These are phyloP conservation scores for Discoglossus pictus DNA, from an alignment of 2,797 vertebrate species.

Conservation along the genomic window DNA sequence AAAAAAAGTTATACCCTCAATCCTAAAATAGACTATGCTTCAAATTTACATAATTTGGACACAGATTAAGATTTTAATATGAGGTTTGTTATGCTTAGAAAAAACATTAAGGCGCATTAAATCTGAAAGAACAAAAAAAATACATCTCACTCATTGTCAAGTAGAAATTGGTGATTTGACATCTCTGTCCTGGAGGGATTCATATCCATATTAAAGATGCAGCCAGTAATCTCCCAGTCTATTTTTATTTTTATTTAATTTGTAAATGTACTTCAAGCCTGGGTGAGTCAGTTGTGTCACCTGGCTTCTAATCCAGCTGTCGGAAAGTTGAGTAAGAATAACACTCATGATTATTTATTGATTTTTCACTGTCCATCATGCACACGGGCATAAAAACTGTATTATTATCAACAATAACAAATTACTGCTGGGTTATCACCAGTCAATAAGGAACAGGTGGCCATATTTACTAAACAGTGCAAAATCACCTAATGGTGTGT, in stretches of 20 bases:
- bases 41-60: too few relatives aligned
- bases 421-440: too few relatives aligned
- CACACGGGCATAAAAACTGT: background rate
- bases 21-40: too few relatives aligned
- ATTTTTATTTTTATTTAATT: conserved; percentile 39
- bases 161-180: conserved; percentile 35
- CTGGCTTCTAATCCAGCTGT: conserved; percentile 14
- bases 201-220: conserved; percentile 22
- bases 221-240: conserved; percentile 7
- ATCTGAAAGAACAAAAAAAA: conserved; percentile 31
- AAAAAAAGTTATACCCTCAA: too few relatives aligned
- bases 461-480: too few relatives aligned
- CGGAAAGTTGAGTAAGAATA: conserved; percentile 11
- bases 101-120: conserved; percentile 35
- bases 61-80: conserved; percentile 15
- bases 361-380: conserved; percentile 10
- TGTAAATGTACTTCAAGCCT: conserved; percentile 29
- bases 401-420: too few relatives aligned
- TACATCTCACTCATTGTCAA: conserved; percentile 29
- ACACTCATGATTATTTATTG: conserved; percentile 16
- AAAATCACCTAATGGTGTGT: too few relatives aligned
- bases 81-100: conserved; percentile 37
- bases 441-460: too few relatives aligned
- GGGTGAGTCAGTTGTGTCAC: conserved; percentile 22
- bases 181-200: conserved; percentile 39